phyloP scores from a whole-genome alignment of 2,797 vertebrate species.

The Helostoma temminkii region DNA sequence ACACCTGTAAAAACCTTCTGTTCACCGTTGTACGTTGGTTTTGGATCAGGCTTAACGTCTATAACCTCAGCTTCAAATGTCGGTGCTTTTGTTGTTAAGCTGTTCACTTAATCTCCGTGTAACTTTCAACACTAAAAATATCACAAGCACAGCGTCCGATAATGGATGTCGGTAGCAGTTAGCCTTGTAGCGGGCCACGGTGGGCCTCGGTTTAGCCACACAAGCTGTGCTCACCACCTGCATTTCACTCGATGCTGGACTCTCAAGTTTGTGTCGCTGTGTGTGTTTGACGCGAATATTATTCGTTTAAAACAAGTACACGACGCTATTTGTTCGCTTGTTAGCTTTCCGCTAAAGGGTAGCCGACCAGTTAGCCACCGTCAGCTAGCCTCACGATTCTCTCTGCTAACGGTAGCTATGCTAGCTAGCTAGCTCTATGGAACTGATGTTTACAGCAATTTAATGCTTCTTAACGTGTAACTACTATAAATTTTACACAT shows the following conservation, averaged over 20 bases:
- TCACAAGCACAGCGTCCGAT: conserved; percentile 53
- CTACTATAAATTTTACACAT: fast-evolving
- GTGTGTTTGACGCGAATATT: fast-evolving
- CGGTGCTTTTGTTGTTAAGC: fast-evolving
- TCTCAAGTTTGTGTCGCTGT: fast-evolving
- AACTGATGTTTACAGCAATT: not conserved
- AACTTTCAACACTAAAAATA: not conserved
- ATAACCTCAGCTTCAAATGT: fast-evolving
- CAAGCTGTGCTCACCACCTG: not conserved
- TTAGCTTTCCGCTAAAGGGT: conserved; percentile 31
- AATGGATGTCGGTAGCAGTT: conserved; percentile 69
- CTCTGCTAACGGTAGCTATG: conserved; percentile 20
- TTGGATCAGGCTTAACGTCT: fast-evolving
- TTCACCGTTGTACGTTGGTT: fast-evolving
- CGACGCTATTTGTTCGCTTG: not conserved
- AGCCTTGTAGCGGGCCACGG: conserved; percentile 56
- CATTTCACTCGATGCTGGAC: not conserved
- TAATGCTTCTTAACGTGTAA: not conserved
- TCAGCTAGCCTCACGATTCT: conserved; percentile 17
- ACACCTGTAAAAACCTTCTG: not conserved
- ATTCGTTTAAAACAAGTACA: fast-evolving
- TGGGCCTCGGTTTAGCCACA: conserved; percentile 46
- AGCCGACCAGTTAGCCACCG: conserved; percentile 13
- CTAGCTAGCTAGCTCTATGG: not conserved
- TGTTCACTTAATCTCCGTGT: not conserved